Base-by-base conservation (phyloP, 2,888 invertebrate genomes). In the Andrena bucephala region DNA sequence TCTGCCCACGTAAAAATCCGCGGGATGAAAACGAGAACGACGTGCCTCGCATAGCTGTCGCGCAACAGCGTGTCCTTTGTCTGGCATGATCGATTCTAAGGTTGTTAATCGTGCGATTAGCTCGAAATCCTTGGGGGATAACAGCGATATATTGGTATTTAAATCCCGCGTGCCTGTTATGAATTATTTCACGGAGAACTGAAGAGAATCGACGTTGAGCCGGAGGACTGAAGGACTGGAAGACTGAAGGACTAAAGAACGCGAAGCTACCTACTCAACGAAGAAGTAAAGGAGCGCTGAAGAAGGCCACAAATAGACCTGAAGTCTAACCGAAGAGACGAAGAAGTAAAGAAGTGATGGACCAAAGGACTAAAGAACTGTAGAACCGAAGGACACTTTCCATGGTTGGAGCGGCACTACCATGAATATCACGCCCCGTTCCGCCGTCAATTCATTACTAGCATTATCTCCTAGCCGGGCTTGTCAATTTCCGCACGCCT, bases 11-110 rank as follows among this genome's bases (percentile, higher is more conserved):
- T 77, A 74, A 77, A 83, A 78, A 83, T 83, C 54, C 4, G 24
- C 54, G n/a, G 59, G 74, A 77, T 59, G 78, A 70, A 83, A 83
- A 83, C 52, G 70, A 74, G 73, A 78, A 83, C 73, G 70, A 81
- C 69, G 73, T 70, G 77, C 72, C 71, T 33, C 24, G 83, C 68
- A 82, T 82, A 77, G 33, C 62, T 66, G 13, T 66, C 67, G 20
- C 33, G 50, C 72, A 24, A 5, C n/a, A 29, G 24, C n/a, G 62
- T 52, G 10, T 29, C 59, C 69, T 60, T 62, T 52, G 70, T 70
- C 59, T 62, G 52, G 72, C 59, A 48, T 70, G 42, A 70, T 59
- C 69, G 59, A 42, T 31, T n/a, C 52, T 52, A 8, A 20, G 62
- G 10, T 62, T 36, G 29, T 62, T 36, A 20, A 62, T 62, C 31